Conservation (phyloP, 2,888 invertebrate species). For the Nowickia ferox region DNA sequence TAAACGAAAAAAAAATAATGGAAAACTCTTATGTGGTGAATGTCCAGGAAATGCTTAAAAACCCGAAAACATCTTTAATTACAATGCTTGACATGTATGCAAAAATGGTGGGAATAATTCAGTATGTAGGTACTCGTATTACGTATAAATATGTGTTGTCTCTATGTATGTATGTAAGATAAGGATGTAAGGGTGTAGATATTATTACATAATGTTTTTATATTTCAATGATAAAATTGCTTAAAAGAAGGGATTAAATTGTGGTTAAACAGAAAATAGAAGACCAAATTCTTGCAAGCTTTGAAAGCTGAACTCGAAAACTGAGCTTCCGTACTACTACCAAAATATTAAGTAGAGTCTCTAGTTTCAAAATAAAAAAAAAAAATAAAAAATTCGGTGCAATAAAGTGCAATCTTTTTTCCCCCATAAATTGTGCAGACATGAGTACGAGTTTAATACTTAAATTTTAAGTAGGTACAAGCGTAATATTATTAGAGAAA, state of each 20-base stretch:
- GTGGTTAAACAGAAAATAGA: not conserved
- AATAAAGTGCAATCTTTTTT: too few relatives aligned
- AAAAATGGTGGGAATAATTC: conserved; percentile 26
- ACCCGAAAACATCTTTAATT: conserved; percentile 39
- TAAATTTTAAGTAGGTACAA: too few relatives aligned
- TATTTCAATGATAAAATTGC: not conserved
- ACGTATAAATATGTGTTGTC: not conserved
- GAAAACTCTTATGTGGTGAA: conserved; percentile 39
- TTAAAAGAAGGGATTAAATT: not conserved
- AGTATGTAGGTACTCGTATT: too few relatives aligned
- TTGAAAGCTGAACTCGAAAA: too few relatives aligned
- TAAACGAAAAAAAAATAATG: conserved; percentile 7
- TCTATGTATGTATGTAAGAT: not conserved
- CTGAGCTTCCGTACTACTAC: too few relatives aligned
- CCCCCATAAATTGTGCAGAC: too few relatives aligned
- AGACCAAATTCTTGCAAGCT: not conserved
- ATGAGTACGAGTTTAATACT: too few relatives aligned
- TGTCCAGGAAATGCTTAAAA: conserved; percentile 63
- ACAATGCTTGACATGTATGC: conserved; percentile 11
- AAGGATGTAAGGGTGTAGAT: not conserved
- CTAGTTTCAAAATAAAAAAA: too few relatives aligned
- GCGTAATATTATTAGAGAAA: too few relatives aligned
- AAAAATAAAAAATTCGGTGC: too few relatives aligned
- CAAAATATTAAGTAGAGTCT: too few relatives aligned
- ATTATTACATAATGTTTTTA: not conserved